These are phyloP conservation scores for Holothuria leucospilota DNA, from an alignment of 53 echinoderm and acorn worm genomes.

Conservation along the genomic window DNA sequence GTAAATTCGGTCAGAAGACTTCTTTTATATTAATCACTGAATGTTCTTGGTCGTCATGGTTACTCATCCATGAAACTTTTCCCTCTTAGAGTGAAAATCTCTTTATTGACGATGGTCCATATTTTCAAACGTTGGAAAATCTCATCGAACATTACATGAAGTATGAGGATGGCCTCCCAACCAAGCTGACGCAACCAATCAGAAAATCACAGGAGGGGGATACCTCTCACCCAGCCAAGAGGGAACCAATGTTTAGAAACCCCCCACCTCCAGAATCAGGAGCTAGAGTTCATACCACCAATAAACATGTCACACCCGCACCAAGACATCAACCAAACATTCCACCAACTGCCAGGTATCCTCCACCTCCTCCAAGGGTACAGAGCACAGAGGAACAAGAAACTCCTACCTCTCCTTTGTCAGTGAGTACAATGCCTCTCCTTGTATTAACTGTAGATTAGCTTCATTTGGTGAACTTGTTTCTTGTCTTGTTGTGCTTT, in stretches of 20 bases:
- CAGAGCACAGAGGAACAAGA: slow-evolving; percentile 45
- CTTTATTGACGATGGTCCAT: slow-evolving; percentile 95
- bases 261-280: slow-evolving; percentile 1
- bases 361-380: slow-evolving; percentile 35
- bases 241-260: neutral
- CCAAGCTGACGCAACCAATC: slow-evolving; percentile 76
- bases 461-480: too few relatives aligned
- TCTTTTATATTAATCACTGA: too few relatives aligned
- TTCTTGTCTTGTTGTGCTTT: too few relatives aligned
- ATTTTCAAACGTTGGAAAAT: slow-evolving; percentile 83
- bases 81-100: slow-evolving; percentile 67
- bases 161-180: slow-evolving; percentile 93
- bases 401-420: slow-evolving; percentile 36
- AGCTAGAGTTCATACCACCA: neutral
- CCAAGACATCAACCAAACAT: slow-evolving; percentile 28
- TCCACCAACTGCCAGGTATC: slow-evolving; percentile 65
- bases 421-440: slow-evolving; percentile 27
- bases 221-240: neutral
- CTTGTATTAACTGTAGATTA: too few relatives aligned
- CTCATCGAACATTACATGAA: slow-evolving; percentile 90
- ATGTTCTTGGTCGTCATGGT: neutral
- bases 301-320: neutral
- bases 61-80: neutral
- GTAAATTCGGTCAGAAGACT: too few relatives aligned
- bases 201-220: slow-evolving; percentile 9